Percentiles rank a stretch among this genome's conserved stretches.
These are phyloP conservation scores for Mythimna ferrago DNA, from an alignment of 2,888 invertebrate genomes.

Conservation along the genomic window DNA sequence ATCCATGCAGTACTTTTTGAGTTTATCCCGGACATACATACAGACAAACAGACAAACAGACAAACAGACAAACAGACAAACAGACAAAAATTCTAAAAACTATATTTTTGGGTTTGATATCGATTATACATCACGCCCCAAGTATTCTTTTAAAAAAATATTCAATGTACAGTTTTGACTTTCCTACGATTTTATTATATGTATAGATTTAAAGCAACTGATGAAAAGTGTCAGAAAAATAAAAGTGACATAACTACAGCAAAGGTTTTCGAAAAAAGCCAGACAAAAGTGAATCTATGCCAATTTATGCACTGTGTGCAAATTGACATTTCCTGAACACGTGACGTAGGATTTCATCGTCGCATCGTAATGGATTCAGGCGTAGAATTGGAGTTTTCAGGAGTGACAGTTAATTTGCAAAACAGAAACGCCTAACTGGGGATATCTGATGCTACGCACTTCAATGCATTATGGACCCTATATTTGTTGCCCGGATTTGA, in stretches of 20 bases:
- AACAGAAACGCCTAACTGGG: neutral
- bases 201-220: neutral
- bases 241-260: neutral
- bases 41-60: too few species aligned
- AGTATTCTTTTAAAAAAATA: too few species aligned
- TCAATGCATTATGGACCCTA: neutral
- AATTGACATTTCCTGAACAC: slow-evolving; percentile 22
- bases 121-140: too few species aligned
- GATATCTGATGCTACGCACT: neutral
- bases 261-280: neutral
- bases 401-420: neutral
- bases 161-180: too few species aligned
- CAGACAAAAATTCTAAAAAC: too few species aligned
- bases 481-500: too few species aligned
- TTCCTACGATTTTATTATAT: too few species aligned
- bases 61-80: too few species aligned
- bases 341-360: slow-evolving; percentile 2
- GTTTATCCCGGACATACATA: too few species aligned
- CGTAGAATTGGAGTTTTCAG: slow-evolving; percentile 8
- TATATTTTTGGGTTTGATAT: too few species aligned
- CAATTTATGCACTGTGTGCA: slow-evolving; percentile 1
- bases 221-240: neutral
- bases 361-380: slow-evolving; percentile 1
- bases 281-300: neutral
- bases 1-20: too few species aligned